These are phyloP conservation scores for Callithrix jacchus DNA, from an alignment of 2,113 vertebrate species.

Conservation along the genomic window DNA sequence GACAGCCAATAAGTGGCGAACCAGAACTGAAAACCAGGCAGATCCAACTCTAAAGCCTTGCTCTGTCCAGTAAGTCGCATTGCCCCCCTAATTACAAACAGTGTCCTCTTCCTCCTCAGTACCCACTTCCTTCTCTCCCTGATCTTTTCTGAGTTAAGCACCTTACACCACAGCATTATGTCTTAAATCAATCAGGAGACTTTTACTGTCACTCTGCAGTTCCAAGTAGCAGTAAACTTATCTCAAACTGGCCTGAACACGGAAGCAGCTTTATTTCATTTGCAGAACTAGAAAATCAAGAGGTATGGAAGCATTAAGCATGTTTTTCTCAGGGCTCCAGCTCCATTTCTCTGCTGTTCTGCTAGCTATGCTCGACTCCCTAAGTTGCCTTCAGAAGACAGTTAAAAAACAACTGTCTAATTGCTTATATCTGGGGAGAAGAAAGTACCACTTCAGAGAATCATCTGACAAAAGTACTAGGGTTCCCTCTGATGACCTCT, in stretches of 20 bases:
- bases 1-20: neutral
- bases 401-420: neutral
- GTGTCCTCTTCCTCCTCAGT: neutral
- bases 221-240: neutral
- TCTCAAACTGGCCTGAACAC: neutral
- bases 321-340: neutral
- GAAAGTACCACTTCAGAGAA: neutral
- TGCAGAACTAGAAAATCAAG: neutral
- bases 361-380: neutral
- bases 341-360: neutral
- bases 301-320: neutral
- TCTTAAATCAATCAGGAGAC: neutral
- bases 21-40: neutral
- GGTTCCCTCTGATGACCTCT: neutral
- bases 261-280: neutral
- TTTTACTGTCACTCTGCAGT: neutral
- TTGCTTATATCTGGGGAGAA: neutral
- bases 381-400: neutral
- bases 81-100: neutral
- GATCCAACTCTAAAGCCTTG: neutral
- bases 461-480: neutral
- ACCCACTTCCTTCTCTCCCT: neutral
- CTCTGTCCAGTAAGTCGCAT: neutral
- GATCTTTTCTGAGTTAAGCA: neutral
- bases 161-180: neutral